Conservation (phyloP, 1,140 invertebrate genomes). For the Drosophila triauraria region DNA sequence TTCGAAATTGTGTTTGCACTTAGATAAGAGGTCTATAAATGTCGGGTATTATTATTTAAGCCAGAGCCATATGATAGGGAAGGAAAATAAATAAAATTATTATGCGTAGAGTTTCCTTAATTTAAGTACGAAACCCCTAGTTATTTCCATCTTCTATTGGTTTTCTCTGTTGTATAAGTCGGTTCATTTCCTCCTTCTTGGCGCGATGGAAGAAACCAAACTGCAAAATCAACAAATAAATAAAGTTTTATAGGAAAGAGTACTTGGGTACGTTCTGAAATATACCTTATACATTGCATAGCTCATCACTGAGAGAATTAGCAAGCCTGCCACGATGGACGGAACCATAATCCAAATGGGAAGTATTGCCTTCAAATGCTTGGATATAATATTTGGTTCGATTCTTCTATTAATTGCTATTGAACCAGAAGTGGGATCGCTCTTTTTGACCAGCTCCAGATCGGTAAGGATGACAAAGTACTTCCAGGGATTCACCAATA, state of each 20-base stretch:
- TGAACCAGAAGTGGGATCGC: slow-evolving; percentile 49
- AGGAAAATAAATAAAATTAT: no score
- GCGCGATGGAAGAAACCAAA: slow-evolving; percentile 76
- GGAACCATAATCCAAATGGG: slow-evolving; percentile 72
- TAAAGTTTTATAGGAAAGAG: no score
- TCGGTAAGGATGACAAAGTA: slow-evolving; percentile 74
- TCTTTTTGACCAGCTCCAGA: slow-evolving; percentile 59
- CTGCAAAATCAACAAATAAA: slow-evolving; percentile 22
- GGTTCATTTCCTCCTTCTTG: slow-evolving; percentile 74
- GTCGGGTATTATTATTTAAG: not conserved
- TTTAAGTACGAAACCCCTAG: no score
- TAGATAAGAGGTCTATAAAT: no score
- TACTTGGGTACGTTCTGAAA: not conserved
- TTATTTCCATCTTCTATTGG: slow-evolving; percentile 10
- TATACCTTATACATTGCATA: slow-evolving; percentile 77
- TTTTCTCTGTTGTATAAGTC: slow-evolving; percentile 58
- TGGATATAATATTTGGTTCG: slow-evolving; percentile 73
- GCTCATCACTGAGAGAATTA: slow-evolving; percentile 60
- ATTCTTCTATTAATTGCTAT: slow-evolving; percentile 56
- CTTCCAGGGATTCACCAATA: slow-evolving; percentile 72
- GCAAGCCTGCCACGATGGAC: slow-evolving; percentile 59
- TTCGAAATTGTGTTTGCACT: not conserved
- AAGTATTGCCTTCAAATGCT: slow-evolving; percentile 48
- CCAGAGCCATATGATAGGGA: no score
- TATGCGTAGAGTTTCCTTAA: no score